Evolutionary conservation across 2,113 vertebrate genomes (phyloP), one percentile per base, ranked within the genome.

Genomic region (Brevimyrus niger): DNA sequence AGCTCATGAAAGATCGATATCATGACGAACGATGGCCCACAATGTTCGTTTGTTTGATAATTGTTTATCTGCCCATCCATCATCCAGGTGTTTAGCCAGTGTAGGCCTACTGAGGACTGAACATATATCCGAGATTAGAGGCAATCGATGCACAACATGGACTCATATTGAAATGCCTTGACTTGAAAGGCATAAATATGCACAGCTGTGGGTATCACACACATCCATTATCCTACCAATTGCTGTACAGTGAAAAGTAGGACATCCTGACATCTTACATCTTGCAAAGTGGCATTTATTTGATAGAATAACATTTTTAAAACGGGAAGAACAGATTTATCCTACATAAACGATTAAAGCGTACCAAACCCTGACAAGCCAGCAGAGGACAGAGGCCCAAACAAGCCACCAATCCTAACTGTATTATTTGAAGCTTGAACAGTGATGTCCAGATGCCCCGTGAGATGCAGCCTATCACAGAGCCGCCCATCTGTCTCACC

Each of bases 191-290:
- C 61, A 31, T 69, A 27, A 69, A 69, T 27, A 86, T 86, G 46
- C 1, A 1, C 47, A 86, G 84, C 27, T 82, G 27, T 82, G 15
- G 38, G 42, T 42, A 15, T 27, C 11, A 11, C 61, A 31, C 1
- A 31, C 73, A 42, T 80, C 35, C 17, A 42, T 80, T 42, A 80
- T 80, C 13, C 35, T 69, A 35, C 27, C 53, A 55, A 83, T n/a
- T 51, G 48, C 9, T 46, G 50, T 48, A 88, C 84, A 83, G 11
- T 31, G 55, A 88, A 80, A 90, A 89, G 44, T 38, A 55, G 50
- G 47, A 17, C 46, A 73, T 47, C 53, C 61, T 61, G 85, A 86
- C 83, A 73, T 46, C 89, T 87, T 23, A 55, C 38, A 47, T 89
- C 44, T 76, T 42, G 46, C 69, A 58, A 46, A 80, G 5, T 44